Evolutionary conservation across 2,113 vertebrate genomes (phyloP), one percentile per base, ranked within the genome.

Genomic region (Sarotherodon lohbergeri): DNA sequence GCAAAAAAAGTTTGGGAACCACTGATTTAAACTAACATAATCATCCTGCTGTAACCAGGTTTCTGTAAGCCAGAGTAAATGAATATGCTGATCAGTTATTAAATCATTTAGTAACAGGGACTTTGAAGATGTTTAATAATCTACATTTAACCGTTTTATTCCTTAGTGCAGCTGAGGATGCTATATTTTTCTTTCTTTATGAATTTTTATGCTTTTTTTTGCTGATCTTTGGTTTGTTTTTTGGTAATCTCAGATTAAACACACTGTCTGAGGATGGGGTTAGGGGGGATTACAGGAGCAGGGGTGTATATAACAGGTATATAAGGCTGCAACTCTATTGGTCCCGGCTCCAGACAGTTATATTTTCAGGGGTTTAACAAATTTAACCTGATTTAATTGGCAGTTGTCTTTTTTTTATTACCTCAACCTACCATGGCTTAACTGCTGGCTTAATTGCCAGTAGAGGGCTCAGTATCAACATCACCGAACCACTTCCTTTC

Each of bases 381-480:
- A 61, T 61, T 61, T 34, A 63, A 3, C 59, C 59, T 34, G 29
- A 63, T 34, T 63, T 63, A 1, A 63, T 34, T 41, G n/a, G 12
- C 12, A 3, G 9, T 34, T 19, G 5, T 34, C 41, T 50, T 50
- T 16, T 13, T 14, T 10, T 73, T 27, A 48, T 46, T 73, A 73
- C 9, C 27, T 73, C 22, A 73, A 46, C 7, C 27, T 34, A 43
- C 16, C 16, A n/a, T 29, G 39, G 39, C 13, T 81, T 39, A 81
- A 57, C 41, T 57, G 12, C 19, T 19, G 59, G 9, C 59, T 36
- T 63, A 36, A 68, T 82, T 82, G 29, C 88, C 88, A 91, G 90
- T 82, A 92, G 91, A 91, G 89, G 91, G 89, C 89, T 46, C 57
- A 89, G 12, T 80, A 73, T 79, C 46, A 83, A 36, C 78, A 61